Base-by-base conservation (phyloP, 2,888 invertebrate genomes). In the Oeneis ivallda region DNA sequence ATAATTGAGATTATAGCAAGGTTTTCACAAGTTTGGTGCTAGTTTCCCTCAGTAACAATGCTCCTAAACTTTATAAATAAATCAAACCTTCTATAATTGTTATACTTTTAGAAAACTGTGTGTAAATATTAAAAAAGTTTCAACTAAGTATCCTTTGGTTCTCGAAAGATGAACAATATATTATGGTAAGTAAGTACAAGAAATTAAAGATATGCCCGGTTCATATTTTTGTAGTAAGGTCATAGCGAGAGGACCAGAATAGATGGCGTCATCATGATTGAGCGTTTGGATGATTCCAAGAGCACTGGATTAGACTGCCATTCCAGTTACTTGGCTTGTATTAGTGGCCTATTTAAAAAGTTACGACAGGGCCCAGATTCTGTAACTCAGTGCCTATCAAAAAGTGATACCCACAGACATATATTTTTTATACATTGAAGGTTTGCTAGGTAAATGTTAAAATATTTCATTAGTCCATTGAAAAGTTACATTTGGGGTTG, bases 31-130 rank as follows among this genome's bases (percentile, higher is more conserved):
- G 17, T 17, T 47, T 47, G 47, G 17, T 17, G 47, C 17, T 47
- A 17, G 17, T 2, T 15, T 17, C 47, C 47, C 15, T 17, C 19
- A 53, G 61, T 67, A 63, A 64, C 65, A 57, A 61, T 26, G 26
- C n/a, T 50, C n/a, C 50, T 62, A 66, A 11, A 52, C 52, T 41
- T 47, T 57, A 58, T 62, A 62, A 67, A 67, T 67, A 62, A 54
- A 53, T 26, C 58, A 66, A 53, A 39, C 43, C 50, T 58, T 39
- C 64, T 52, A 64, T 65, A 69, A 47, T 54, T n/a, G n/a, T n/a
- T 64, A 50, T 56, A 61, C 60, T 61, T 56, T 65, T 78, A 80
- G 76, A 75, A 74, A 70, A 76, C 66, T 72, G 71, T 76, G 71
- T 76, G 43, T 65, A 66, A 66, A 53, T 17, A 45, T 45, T 62